Evolutionary conservation across 2,113 vertebrate genomes (phyloP).

Genomic region (Atractosteus spatula): DNA sequence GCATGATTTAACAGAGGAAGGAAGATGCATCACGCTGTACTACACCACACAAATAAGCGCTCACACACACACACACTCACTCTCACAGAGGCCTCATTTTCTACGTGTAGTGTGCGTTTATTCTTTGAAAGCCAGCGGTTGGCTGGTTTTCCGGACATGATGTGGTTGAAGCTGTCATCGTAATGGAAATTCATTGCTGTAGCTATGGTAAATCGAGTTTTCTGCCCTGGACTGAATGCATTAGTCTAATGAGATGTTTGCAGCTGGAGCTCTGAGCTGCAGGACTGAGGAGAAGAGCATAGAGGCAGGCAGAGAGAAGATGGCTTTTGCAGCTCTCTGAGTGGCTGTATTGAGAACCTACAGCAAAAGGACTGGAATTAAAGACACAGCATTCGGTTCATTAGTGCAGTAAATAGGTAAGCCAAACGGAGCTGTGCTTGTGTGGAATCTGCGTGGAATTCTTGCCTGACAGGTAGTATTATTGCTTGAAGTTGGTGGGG

Average conservation of each 20-base stretch:
- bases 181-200: constrained; percentile 87
- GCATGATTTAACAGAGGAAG: constrained; percentile 15
- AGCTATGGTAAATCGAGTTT: constrained; percentile 84
- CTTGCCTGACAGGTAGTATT: not conserved
- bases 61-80: constrained; percentile 26
- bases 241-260: constrained; percentile 86
- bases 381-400: not conserved
- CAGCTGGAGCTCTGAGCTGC: constrained; percentile 70
- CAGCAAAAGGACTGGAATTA: constrained; percentile 8
- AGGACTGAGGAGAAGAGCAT: constrained; percentile 55
- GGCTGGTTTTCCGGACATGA: constrained; percentile 83
- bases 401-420: constrained; percentile 17
- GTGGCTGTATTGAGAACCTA: constrained; percentile 53
- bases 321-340: constrained; percentile 56
- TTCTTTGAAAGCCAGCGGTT: constrained; percentile 78
- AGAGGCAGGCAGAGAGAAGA: constrained; percentile 64
- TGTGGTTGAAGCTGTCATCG: constrained; percentile 81
- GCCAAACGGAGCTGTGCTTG: not conserved
- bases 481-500: not conserved
- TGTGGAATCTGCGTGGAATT: not conserved
- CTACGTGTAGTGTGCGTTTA: constrained; percentile 68
- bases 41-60: constrained; percentile 4
- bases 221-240: constrained; percentile 81
- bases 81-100: constrained; percentile 38
- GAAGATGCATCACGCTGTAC: constrained; percentile 6